Base-by-base conservation (phyloP, 2,888 invertebrate genomes). In the Dicyrtoma fusca region DNA sequence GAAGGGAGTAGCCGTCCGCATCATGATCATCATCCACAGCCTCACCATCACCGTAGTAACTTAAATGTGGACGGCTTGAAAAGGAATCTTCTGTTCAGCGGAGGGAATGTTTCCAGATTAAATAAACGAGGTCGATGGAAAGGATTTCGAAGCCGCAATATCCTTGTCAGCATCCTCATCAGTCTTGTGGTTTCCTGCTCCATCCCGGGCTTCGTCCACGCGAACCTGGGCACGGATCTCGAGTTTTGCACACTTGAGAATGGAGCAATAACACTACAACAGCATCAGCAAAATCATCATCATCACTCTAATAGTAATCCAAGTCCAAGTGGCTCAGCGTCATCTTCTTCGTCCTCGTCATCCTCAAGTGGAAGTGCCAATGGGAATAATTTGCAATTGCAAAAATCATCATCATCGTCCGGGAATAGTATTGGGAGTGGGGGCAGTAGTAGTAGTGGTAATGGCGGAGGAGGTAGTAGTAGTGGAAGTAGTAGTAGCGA, bases 81-180 rank as follows among this genome's bases (percentile, higher is more conserved):
- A 49, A 49, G 5, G 49, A 49, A 49, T 49, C 49, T 49, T 13
- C 49, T 49, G 49, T 49, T 14, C 49, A 49, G n/a, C 11, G n/a
- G 49, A 49, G 49, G 17, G 49, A 49, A 17, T 49, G 49, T 49
- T 49, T 49, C 49, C 4, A 49, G 49, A 49, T 49, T 49, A 49
- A 49, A 49, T 49, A 49, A 49, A 49, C 49, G 49, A 49, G 49
- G 49, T 4, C 49, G 49, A 49, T 49, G 49, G 49, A 49, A 49
- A 49, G 49, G 49, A 49, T 49, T 49, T 49, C n/a, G 49, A 13
- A n/a, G 14, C 17, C 5, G 4, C 14, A 49, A 49, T 49, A 17
- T 49, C 49, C 49, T 49, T 49, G 49, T 49, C 49, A n/a, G 49
- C n/a, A 49, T 49, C 17, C 4, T 49, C 49, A 49, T 49, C 49